A percentile compares a stretch with the other conserved stretches of the same genome.
phyloP scores from a whole-genome alignment of 53 echinoderm and acorn worm genomes.

The Hippasteria phrygiana region DNA sequence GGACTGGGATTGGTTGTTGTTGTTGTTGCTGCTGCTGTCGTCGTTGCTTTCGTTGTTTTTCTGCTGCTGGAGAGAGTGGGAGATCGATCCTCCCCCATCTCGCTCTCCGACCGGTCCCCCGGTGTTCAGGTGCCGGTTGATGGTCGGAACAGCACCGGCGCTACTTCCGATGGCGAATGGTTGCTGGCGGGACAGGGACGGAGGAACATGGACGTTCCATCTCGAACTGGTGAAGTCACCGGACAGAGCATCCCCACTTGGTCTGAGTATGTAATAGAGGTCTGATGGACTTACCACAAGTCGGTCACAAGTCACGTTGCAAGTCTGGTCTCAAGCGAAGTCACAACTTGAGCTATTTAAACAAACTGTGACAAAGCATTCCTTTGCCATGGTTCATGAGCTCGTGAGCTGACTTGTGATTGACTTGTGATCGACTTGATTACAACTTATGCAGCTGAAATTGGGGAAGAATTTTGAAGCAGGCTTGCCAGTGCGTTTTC shows the following conservation, averaged over 20 bases:
- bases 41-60: not conserved
- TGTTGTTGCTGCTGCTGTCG: conserved; percentile 3
- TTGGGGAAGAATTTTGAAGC: too few species aligned
- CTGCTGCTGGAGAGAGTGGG: not conserved
- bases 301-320: too few species aligned
- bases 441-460: too few species aligned
- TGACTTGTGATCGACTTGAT: too few species aligned
- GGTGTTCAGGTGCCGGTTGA: not conserved
- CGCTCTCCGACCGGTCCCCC: not conserved
- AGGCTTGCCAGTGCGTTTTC: too few species aligned
- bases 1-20: not conserved
- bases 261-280: conserved; percentile 1
- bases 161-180: not conserved
- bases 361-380: too few species aligned
- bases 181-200: not conserved
- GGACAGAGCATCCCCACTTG: not conserved
- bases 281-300: too few species aligned
- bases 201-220: conserved; percentile 12
- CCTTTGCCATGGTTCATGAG: not conserved
- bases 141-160: not conserved
- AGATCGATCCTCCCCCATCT: not conserved
- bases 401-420: too few species aligned
- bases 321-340: too few species aligned
- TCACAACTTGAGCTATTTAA: too few species aligned
- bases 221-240: not conserved